phyloP scores from a whole-genome alignment of 2,113 vertebrate genomes.

The Xenotilapia flavipinnis region DNA sequence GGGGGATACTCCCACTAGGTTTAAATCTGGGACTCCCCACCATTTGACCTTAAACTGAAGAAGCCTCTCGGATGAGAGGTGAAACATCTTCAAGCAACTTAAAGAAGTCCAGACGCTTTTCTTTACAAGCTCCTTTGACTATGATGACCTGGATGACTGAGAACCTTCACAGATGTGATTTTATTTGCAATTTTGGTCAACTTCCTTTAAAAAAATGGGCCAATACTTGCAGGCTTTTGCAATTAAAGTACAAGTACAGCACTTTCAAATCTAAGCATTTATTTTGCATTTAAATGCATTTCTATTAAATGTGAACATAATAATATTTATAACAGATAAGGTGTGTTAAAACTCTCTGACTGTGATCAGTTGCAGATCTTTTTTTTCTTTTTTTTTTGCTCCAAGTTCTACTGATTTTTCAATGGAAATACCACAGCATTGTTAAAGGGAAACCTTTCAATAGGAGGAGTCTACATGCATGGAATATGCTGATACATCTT shows the following conservation, averaged over 20 bases:
- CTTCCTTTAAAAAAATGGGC: neutral
- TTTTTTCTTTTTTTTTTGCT: neutral
- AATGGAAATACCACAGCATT: neutral
- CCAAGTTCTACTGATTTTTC: fast-evolving
- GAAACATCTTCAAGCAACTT: neutral
- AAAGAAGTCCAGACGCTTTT: neutral
- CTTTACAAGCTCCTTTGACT: neutral
- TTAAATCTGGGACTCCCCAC: too few species aligned
- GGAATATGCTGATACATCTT: neutral
- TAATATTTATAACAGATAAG: neutral
- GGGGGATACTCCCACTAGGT: too few species aligned
- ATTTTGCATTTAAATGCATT: neutral
- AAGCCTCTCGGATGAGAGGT: too few species aligned
- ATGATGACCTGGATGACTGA: neutral
- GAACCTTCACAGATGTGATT: neutral
- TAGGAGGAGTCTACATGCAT: neutral
- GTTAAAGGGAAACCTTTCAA: neutral
- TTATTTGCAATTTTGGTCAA: neutral
- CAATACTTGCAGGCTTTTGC: neutral
- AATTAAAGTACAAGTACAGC: neutral
- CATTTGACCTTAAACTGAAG: too few species aligned
- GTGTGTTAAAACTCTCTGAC: neutral
- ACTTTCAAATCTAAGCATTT: neutral
- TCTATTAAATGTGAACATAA: neutral
- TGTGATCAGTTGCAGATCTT: neutral